Percentiles rank a stretch among this genome's conserved stretches.
Conservation (phyloP, 2,888 invertebrate species). For the Mycalesis mineus region DNA sequence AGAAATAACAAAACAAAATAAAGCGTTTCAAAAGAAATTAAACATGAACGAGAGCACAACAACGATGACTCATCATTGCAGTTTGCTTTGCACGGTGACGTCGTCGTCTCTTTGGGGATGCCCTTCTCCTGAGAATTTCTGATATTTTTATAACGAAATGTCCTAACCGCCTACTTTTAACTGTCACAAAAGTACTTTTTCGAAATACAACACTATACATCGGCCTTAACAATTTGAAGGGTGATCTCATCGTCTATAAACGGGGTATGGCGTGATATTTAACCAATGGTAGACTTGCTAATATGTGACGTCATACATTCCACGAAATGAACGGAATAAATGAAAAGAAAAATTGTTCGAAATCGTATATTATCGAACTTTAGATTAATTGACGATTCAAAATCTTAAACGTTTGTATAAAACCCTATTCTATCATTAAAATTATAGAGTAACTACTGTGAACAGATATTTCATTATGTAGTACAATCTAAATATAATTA, state of each 20-base stretch:
- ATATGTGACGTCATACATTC: conserved; percentile 48
- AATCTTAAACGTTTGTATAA: too few relatives aligned
- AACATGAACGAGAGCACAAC: conserved; percentile 60
- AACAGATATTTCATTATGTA: too few relatives aligned
- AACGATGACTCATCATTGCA: conserved; percentile 70
- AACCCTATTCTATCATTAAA: too few relatives aligned
- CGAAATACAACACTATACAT: conserved; percentile 36
- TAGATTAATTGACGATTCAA: too few relatives aligned
- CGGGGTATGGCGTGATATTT: conserved; percentile 60
- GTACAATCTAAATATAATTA: too few relatives aligned
- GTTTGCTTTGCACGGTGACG: conserved; percentile 59
- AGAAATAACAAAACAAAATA: conserved; percentile 52
- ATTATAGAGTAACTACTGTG: too few relatives aligned
- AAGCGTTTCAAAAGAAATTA: conserved; percentile 52
- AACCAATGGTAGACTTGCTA: conserved; percentile 50
- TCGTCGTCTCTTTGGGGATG: conserved; percentile 68
- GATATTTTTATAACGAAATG: conserved; percentile 43
- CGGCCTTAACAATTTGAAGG: conserved; percentile 49
- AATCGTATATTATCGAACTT: too few relatives aligned
- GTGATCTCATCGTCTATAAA: conserved; percentile 67
- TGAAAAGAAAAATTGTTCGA: too few relatives aligned
- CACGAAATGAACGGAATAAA: too few relatives aligned
- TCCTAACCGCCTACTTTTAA: conserved; percentile 49
- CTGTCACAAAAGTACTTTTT: conserved; percentile 46
- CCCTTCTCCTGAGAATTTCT: conserved; percentile 67